Base-by-base conservation (phyloP, 2,113 vertebrate species). In the Aix galericulata region DNA sequence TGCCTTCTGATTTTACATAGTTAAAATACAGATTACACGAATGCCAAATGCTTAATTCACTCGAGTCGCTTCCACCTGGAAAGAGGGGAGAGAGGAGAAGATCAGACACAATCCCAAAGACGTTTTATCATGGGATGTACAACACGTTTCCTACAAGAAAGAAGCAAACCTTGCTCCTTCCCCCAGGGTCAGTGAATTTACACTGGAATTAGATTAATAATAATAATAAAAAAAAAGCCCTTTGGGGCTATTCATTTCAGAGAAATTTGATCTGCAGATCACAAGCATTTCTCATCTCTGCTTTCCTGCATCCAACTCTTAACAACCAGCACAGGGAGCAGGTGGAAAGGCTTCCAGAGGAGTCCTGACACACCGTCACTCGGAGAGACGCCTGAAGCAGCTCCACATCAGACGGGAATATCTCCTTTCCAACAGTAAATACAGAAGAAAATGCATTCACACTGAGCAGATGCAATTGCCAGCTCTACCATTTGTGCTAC, bases 21-120 rank as follows among this genome's bases (percentile, higher is more conserved):
- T 88, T 88, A 89, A 91, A 91, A 78, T 4, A 60, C 27, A 68
- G 68, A 84, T 83, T 52, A 64, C 32, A 82, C 59, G 42, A 76
- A 52, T 14, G 80, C 44, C 62, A 91, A 89, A 31, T 2, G 42
- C 25, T 91, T 50, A 7, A 73, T 77, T 88, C 78, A 36, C 58
- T 8, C 17, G 18, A 94, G 63, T 71, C 71, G 22, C 67, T 88
- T 55, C 40, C 46, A 67, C 42, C 71, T 23, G 52, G 4, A 38
- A 38, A 93, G 55, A 46, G 2, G 18, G 13, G 36, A 46, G 0
- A 38, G 44, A 89, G 52, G 21, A 69, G 55, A 42, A 13, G n/a
- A 91, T 76, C 59, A 96, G 88, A 59, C 44, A 74, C 56, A 74
- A 67, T 20, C 48, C 52, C 72, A 31, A 16, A 50, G 48, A 29